phyloP scores from a whole-genome alignment of 92 coral and sea anemone species.

The Muricea muricata region DNA sequence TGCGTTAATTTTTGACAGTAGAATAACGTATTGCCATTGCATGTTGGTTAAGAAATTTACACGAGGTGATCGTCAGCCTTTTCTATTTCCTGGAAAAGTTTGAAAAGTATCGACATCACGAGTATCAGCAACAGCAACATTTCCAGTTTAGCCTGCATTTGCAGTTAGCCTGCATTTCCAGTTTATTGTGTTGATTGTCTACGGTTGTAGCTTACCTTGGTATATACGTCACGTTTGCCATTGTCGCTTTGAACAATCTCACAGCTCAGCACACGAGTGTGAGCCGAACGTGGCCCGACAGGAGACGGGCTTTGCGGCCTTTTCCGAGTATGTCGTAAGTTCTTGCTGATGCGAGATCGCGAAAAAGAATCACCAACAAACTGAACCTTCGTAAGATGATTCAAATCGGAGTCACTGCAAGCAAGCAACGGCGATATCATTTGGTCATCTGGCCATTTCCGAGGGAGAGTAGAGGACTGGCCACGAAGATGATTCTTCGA shows the following conservation, averaged over 20 bases:
- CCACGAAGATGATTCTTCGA: background rate
- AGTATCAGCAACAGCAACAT: too few species aligned
- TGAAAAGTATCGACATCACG: too few species aligned
- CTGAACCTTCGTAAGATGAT: constrained; percentile 16
- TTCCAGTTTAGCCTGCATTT: too few species aligned
- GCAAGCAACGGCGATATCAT: constrained; percentile 2
- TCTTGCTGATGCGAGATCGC: constrained; percentile 35
- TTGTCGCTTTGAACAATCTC: constrained; percentile 25
- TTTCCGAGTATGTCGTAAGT: constrained; percentile 29
- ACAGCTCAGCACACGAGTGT: constrained; percentile 32
- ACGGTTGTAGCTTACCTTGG: constrained; percentile 12
- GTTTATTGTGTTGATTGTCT: background rate
- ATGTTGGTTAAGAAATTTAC: too few species aligned
- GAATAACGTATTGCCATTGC: too few species aligned
- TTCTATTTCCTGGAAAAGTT: too few species aligned
- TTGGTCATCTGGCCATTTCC: constrained; percentile 3
- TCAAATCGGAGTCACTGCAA: constrained; percentile 24
- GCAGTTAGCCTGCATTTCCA: background rate
- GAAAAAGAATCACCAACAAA: constrained; percentile 44
- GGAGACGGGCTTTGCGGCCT: constrained; percentile 26
- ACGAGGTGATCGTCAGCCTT: too few species aligned
- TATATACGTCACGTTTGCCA: constrained; percentile 28
- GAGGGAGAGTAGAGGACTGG: background rate
- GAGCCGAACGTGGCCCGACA: background rate
- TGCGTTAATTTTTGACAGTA: too few species aligned